Percentiles rank a stretch among this genome's conserved stretches.
These are phyloP conservation scores for Netelia inedita DNA, from an alignment of 2,888 invertebrate species.

Conservation along the genomic window DNA sequence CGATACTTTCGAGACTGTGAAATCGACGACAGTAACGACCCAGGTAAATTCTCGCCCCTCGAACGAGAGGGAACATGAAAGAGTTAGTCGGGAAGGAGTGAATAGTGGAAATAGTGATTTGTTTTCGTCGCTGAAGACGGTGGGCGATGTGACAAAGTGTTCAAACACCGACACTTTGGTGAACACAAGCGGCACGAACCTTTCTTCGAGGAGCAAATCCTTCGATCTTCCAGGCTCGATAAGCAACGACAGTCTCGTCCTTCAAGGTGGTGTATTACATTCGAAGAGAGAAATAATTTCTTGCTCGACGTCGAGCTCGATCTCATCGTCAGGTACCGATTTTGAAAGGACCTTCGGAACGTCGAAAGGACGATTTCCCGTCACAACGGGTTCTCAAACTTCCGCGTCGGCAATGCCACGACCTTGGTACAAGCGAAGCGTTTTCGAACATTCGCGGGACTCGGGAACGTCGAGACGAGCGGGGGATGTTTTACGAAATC, in stretches of 20 bases:
- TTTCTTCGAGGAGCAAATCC: not conserved
- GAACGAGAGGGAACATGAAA: not conserved
- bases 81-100: not conserved
- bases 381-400: constrained; percentile 70
- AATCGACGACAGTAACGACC: not conserved
- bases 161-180: not conserved
- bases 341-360: constrained; percentile 30
- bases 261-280: constrained; percentile 80
- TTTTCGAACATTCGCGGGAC: constrained; percentile 83
- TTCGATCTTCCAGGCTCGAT: constrained; percentile 70
- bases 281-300: constrained; percentile 74
- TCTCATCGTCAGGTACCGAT: not conserved
- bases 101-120: constrained; percentile 61
- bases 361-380: constrained; percentile 53
- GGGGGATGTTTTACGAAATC: constrained; percentile 75
- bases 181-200: not conserved
- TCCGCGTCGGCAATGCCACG: constrained; percentile 84
- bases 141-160: constrained; percentile 1
- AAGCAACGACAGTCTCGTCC: constrained; percentile 82
- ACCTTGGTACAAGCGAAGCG: constrained; percentile 89
- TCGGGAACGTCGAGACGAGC: constrained; percentile 70
- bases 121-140: constrained; percentile 54
- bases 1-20: not conserved
- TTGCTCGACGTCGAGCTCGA: not conserved
- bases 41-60: not conserved